A percentile compares a stretch with the other conserved stretches of the same genome.
Conservation (phyloP, 30 jellyfish, hydroid and myxozoan species). For the Phacellophora camtschatica region DNA sequence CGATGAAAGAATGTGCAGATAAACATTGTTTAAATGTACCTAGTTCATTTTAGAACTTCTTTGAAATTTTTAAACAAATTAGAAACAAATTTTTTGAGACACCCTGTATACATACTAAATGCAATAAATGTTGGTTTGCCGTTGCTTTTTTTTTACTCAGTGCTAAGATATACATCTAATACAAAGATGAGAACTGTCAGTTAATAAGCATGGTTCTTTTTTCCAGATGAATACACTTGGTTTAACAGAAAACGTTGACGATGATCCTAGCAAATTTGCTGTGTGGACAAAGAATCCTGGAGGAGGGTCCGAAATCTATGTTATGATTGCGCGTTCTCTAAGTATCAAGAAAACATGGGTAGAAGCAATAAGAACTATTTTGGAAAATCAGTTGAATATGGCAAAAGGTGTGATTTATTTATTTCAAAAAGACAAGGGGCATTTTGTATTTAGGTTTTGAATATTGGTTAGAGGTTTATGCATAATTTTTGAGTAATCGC, state of each 20-base stretch:
- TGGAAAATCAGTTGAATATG: constrained; percentile 68
- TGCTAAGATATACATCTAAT: too few relatives aligned
- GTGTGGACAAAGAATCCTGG: constrained; percentile 83
- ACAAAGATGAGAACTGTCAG: too few relatives aligned
- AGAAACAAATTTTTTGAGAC: too few relatives aligned
- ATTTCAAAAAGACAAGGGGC: neutral
- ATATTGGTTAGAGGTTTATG: too few relatives aligned
- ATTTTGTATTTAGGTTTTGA: neutral
- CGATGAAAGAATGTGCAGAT: too few relatives aligned
- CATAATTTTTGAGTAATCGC: too few relatives aligned
- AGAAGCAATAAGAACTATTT: constrained; percentile 68
- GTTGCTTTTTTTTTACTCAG: too few relatives aligned
- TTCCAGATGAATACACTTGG: constrained; percentile 82
- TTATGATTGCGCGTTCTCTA: constrained; percentile 74
- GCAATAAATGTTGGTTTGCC: too few relatives aligned
- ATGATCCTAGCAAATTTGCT: constrained; percentile 87
- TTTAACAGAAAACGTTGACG: constrained; percentile 81
- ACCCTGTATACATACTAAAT: too few relatives aligned
- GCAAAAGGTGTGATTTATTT: constrained; percentile 59
- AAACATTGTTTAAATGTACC: too few relatives aligned
- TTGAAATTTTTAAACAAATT: too few relatives aligned
- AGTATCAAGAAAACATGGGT: constrained; percentile 73
- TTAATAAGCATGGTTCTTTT: neutral
- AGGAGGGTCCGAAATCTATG: constrained; percentile 82
- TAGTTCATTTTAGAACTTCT: too few relatives aligned